phyloP scores from a whole-genome alignment of 2,113 vertebrate genomes.

The Rallus limicola region DNA sequence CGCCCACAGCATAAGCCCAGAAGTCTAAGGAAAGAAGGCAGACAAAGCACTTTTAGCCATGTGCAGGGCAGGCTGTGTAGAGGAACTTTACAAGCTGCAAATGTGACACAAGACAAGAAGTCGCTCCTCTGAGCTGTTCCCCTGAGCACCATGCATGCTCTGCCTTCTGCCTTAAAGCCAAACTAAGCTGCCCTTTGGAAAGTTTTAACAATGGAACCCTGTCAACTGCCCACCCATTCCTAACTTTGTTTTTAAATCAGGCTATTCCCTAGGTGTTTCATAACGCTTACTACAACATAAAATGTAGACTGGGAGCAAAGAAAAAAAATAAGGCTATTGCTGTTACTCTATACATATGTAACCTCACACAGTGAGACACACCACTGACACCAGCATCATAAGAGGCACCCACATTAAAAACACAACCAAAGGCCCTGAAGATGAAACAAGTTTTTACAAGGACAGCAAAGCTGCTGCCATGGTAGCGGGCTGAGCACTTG shows the following conservation, averaged over 20 bases:
- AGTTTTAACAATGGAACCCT: not conserved
- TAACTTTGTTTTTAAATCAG: not conserved
- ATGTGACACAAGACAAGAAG: not conserved
- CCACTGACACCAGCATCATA: accelerated
- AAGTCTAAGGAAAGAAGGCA: not conserved
- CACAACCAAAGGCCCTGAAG: not conserved
- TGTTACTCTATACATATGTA: not conserved
- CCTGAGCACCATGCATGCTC: not conserved
- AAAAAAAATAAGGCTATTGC: not conserved
- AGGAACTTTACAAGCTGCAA: not conserved
- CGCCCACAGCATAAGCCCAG: not conserved
- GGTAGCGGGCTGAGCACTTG: accelerated
- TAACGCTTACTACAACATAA: not conserved
- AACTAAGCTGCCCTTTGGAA: not conserved
- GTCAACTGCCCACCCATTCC: not conserved
- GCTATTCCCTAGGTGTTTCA: not conserved
- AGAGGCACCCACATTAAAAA: not conserved
- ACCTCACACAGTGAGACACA: not conserved
- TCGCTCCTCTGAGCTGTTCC: not conserved
- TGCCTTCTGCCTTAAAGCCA: not conserved
- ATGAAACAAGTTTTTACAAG: not conserved
- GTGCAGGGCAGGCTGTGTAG: not conserved
- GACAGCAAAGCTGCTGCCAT: not conserved
- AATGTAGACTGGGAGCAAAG: not conserved
- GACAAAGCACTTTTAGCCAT: not conserved